Evolutionary conservation across 2,888 invertebrate species (phyloP), one percentile per base, ranked within the genome.

Genomic region (Agriopis marginaria): DNA sequence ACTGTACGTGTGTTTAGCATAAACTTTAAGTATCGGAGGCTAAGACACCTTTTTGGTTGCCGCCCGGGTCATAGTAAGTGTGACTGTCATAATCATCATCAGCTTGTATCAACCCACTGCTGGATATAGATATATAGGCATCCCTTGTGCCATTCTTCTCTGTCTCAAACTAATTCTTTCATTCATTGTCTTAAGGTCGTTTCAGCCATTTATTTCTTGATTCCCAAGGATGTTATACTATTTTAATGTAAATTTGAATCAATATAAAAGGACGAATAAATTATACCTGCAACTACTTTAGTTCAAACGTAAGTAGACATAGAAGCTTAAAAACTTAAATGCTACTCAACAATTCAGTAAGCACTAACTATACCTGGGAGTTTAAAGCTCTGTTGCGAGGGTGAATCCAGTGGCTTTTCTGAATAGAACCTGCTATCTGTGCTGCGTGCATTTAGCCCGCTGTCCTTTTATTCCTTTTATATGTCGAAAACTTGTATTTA

Each of bases 361-460:
- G 80, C 80, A 84, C 85, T 80, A 84, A 84, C 86, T 80, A 83
- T 85, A 86, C 83, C 81, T 80, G 79, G 73, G 77, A 83, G 84
- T 81, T 79, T 63, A 84, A 86, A 86, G 81, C 85, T 79, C 77
- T 77, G 80, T 81, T 84, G 83, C 82, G 83, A 83, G 71, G 81
- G 75, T 82, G 82, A 80, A 86, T 80, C 84, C 84, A 81, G 79
- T 84, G 82, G 82, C 77, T 87, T 86, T 82, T 79, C 78, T 86
- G 86, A 89, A 89, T 88, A 79, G 78, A 74, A 75, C 76, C 63
- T 76, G 76, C 78, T 84, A 84, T 85, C 83, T 78, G 75, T 73
- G 72, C 75, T 76, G 72, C 79, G 80, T 81, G 78, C 75, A 69
- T 70, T 78, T 75, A 68, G 49, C 75, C 75, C 74, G 77, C 76